These are phyloP conservation scores for Platyrinchus mystaceus DNA, from an alignment of 2,797 vertebrate genomes.

Conservation along the genomic window DNA sequence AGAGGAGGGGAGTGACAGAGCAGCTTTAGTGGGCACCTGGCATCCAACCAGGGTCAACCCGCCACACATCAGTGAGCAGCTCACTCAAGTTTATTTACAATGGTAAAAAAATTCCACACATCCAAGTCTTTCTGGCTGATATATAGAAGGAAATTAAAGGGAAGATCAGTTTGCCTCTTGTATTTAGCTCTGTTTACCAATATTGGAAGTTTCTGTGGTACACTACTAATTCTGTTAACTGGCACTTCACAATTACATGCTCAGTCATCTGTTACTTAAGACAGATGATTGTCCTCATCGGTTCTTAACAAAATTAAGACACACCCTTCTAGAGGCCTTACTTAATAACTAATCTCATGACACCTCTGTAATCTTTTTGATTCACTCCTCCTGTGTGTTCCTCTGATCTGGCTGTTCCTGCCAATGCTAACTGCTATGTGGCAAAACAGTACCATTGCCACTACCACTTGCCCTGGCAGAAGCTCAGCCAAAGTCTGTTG, in stretches of 20 bases:
- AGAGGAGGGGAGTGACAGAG: background rate
- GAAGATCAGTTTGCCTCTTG: background rate
- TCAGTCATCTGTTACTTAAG: background rate
- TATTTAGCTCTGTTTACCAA: background rate
- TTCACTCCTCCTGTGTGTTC: background rate
- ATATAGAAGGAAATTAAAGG: background rate
- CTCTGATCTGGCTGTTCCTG: background rate
- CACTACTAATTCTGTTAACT: background rate
- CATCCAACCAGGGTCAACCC: background rate
- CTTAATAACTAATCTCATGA: background rate
- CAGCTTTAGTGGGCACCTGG: background rate
- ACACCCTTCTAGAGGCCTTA: background rate
- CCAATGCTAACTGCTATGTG: background rate
- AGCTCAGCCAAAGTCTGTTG: background rate
- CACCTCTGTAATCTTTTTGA: background rate
- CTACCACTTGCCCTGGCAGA: slow-evolving; percentile 2
- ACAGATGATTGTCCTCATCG: background rate
- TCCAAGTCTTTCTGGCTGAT: background rate
- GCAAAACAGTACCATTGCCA: background rate
- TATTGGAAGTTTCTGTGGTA: background rate
- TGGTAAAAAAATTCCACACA: fast-evolving
- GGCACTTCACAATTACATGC: background rate
- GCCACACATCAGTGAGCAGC: background rate
- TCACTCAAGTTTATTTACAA: background rate
- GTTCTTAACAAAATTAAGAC: background rate